These are phyloP conservation scores for Myotis davidii DNA, from an alignment of 2,113 vertebrate genomes.

Conservation along the genomic window DNA sequence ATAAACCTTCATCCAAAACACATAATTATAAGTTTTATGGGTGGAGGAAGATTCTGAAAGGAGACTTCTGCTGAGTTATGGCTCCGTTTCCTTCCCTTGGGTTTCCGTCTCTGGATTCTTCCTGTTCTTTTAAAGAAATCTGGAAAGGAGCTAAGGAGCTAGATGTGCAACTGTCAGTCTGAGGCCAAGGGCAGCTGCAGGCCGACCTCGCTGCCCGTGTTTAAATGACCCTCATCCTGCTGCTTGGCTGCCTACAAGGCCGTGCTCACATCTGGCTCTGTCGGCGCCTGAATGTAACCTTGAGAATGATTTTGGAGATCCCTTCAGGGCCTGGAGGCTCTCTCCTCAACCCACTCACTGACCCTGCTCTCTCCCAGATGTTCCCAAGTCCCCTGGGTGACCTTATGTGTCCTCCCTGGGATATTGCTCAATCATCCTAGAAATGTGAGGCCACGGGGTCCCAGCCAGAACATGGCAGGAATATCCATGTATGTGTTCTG, in stretches of 20 bases:
- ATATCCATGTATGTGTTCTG: neutral
- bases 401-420: neutral
- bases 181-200: neutral
- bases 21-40: neutral
- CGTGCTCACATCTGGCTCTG: neutral
- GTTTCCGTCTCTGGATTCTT: neutral
- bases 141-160: neutral
- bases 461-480: neutral
- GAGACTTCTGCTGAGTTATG: neutral
- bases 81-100: neutral
- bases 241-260: neutral
- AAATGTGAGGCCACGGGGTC: neutral
- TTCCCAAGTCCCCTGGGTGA: neutral
- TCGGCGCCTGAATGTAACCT: neutral
- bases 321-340: neutral
- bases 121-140: constrained; percentile 37
- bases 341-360: neutral
- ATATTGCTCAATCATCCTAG: neutral
- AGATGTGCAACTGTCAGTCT: accelerated
- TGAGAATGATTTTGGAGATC: constrained; percentile 18
- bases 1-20: neutral
- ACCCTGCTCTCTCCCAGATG: constrained; percentile 21
- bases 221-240: neutral
- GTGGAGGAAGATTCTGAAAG: neutral
- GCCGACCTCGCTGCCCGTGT: neutral